A percentile compares a stretch with the other conserved stretches of the same genome.
Evolutionary conservation across 2,113 vertebrate genomes (phyloP).

Genomic region (Telmatochromis brichardi): DNA sequence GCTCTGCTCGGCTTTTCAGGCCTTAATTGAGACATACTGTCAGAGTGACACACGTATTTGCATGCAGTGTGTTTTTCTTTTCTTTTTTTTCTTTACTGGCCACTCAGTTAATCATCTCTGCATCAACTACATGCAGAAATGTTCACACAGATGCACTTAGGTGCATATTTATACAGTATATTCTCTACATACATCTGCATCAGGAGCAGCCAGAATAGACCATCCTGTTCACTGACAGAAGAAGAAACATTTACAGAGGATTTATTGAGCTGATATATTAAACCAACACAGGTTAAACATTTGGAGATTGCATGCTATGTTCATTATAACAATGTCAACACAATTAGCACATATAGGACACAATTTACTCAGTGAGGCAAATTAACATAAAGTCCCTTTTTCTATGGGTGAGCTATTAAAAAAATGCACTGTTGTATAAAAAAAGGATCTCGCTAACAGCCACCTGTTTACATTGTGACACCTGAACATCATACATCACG

Average conservation of each 20-base stretch:
- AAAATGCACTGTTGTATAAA: not conserved
- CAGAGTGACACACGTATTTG: conserved; percentile 98
- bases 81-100: conserved; percentile 70
- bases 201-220: not conserved
- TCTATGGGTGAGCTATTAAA: not conserved
- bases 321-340: not conserved
- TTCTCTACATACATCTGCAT: not conserved
- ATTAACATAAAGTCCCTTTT: not conserved
- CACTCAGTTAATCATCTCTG: conserved; percentile 86
- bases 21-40: conserved; percentile 98
- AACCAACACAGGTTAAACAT: not conserved
- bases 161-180: not conserved
- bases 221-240: conserved; percentile 28
- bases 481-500: not conserved
- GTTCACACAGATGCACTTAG: not conserved
- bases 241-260: conserved; percentile 33
- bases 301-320: not conserved
- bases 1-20: conserved; percentile 68
- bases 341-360: not conserved
- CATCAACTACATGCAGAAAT: conserved; percentile 60
- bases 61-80: conserved; percentile 88
- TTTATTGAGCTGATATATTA: not conserved
- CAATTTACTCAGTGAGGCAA: not conserved
- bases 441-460: not conserved
- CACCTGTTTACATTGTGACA: not conserved